These are phyloP conservation scores for Hirudinaria manillensis DNA, from an alignment of 2,888 invertebrate species.

Conservation along the genomic window DNA sequence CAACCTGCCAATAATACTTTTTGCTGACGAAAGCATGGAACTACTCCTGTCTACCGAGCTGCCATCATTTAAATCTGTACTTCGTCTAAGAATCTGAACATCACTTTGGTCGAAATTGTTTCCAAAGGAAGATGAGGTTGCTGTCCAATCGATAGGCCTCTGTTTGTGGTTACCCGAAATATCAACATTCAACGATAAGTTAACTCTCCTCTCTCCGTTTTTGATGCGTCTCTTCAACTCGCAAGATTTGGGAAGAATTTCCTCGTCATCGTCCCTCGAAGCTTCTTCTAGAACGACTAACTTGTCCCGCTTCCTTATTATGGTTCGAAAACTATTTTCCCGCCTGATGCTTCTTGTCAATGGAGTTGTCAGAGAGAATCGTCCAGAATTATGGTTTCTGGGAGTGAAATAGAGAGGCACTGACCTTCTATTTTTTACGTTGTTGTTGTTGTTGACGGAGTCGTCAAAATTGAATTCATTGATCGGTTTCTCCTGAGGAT, in stretches of 20 bases:
- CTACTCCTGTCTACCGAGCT: not conserved
- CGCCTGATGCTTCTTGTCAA: not conserved
- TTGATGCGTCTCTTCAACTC: not conserved
- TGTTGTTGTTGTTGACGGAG: not conserved
- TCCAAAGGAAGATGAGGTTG: not conserved
- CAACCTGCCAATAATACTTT: not conserved
- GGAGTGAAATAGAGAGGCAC: too few species aligned
- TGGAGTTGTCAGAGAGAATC: too few species aligned
- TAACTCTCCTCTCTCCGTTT: slow-evolving; percentile 5
- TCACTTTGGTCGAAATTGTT: not conserved
- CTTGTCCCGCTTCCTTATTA: slow-evolving; percentile 23
- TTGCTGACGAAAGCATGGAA: not conserved
- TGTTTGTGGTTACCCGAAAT: not conserved
- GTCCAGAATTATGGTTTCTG: too few species aligned
- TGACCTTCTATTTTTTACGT: not conserved
- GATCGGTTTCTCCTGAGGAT: not conserved
- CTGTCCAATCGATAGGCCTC: not conserved
- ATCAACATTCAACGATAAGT: not conserved
- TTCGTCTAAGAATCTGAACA: not conserved
- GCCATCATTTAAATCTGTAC: not conserved
- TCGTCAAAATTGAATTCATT: not conserved
- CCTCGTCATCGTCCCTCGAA: too few species aligned
- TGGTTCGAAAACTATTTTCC: slow-evolving; percentile 15
- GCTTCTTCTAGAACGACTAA: slow-evolving; percentile 24
- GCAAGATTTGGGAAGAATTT: not conserved